Evolutionary conservation across 2,888 invertebrate genomes (phyloP), one percentile per base, ranked within the genome.

Genomic region (Mechanitis messenoides): DNA sequence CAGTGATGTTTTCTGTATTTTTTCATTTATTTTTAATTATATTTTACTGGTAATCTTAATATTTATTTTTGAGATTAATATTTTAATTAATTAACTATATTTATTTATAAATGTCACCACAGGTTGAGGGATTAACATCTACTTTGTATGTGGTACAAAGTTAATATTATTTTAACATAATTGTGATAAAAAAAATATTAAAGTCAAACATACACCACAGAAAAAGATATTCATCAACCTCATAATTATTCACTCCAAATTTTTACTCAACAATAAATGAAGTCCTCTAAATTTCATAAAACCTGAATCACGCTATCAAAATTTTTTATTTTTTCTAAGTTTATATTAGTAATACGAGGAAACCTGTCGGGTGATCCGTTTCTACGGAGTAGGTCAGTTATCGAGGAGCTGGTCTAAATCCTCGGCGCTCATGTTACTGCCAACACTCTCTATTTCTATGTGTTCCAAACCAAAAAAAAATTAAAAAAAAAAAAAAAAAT

Each of bases 401-500:
- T 72, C 71, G 74, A 75, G 80, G 85, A 78, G 82, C 87, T 85
- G 85, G 80, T 74, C 66, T 0, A 61, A 69, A 6, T 78, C 84
- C 75, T 71, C 76, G 75, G 73, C 80, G 69, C 73, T 50, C 69
- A 72, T 73, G 73, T 78, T 77, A 64, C 70, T 79, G 55, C 69
- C 72, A 87, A 84, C 84, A 84, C 86, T 79, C 63, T 70, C 64
- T 67, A 76, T 76, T 71, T 72, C 83, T 79, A 75, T 76, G 87
- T 87, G 87, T 87, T 87, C 87, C 74, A 74, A 76, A 75, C 63
- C 63, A 77, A 62, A 72, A 64, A 70, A 72, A 78, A 74, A 71
- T 31, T 66, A 73, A 78, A 72, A 87, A 86, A 85, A 87, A 85
- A 86, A 79, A 71, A 86, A 85, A 87, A 85, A 86, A 79, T 71